Percentiles rank a stretch among this genome's conserved stretches.
These are phyloP conservation scores for Drosophila rubida DNA, from an alignment of 2,888 invertebrate species.

Conservation along the genomic window DNA sequence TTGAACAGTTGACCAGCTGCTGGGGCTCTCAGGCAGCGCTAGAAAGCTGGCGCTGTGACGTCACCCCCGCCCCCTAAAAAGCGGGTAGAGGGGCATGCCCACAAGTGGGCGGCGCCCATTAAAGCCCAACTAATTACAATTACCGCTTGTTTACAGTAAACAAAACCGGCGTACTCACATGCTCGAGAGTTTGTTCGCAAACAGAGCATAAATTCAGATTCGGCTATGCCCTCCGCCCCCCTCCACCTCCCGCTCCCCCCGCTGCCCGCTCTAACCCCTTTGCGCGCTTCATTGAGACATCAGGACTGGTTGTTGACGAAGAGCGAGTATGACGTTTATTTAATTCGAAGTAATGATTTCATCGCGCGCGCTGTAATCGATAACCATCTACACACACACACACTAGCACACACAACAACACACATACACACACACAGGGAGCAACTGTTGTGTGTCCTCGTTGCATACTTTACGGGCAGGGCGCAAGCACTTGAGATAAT, in stretches of 20 bases:
- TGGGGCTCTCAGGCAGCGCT: constrained; percentile 41
- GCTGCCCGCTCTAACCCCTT: constrained; percentile 8
- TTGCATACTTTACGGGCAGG: constrained; percentile 59
- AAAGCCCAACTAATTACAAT: constrained; percentile 71
- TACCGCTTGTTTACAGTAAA: constrained; percentile 64
- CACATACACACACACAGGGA: constrained; percentile 13
- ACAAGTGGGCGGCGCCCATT: constrained; percentile 37
- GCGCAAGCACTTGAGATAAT: constrained; percentile 82
- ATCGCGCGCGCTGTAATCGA: constrained; percentile 82
- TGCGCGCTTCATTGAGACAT: constrained; percentile 69
- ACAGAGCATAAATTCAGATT: constrained; percentile 16
- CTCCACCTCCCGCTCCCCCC: constrained; percentile 2
- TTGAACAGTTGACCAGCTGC: not conserved
- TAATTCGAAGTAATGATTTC: constrained; percentile 84
- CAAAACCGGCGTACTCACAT: constrained; percentile 40
- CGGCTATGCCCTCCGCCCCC: not conserved
- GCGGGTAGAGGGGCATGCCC: constrained; percentile 19
- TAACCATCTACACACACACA: constrained; percentile 78
- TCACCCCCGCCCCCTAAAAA: constrained; percentile 17
- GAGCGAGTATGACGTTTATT: constrained; percentile 84
- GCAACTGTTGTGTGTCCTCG: constrained; percentile 36
- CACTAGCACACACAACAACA: constrained; percentile 26
- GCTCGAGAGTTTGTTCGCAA: constrained; percentile 42
- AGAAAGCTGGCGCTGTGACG: constrained; percentile 41
- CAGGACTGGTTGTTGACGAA: constrained; percentile 75